A percentile compares a stretch with the other conserved stretches of the same genome.
phyloP scores from a whole-genome alignment of 2,888 invertebrate species.

The Drosophila nigricruria region DNA sequence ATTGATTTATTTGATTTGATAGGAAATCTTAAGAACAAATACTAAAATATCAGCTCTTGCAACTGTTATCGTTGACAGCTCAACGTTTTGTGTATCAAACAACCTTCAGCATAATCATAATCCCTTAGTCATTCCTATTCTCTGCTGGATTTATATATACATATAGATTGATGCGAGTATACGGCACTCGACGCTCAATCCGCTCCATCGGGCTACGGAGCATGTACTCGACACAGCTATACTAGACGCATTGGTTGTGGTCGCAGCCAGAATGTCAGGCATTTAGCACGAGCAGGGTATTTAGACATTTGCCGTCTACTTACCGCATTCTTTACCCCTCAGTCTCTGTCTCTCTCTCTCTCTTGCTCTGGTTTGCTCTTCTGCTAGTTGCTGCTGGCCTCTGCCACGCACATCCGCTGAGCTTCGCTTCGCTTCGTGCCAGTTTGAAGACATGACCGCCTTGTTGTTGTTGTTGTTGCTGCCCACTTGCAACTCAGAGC shows the following conservation, averaged over 20 bases:
- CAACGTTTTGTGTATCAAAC: neutral
- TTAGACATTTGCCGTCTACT: constrained; percentile 77
- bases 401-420: constrained; percentile 72
- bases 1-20: neutral
- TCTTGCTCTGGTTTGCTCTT: neutral
- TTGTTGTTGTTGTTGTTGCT: constrained; percentile 40
- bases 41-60: neutral
- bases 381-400: constrained; percentile 37
- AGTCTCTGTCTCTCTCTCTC: neutral
- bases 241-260: constrained; percentile 59
- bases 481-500: constrained; percentile 10
- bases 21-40: too few relatives aligned
- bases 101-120: constrained; percentile 4
- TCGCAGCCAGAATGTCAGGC: constrained; percentile 68
- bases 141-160: constrained; percentile 1
- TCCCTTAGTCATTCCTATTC: neutral
- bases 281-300: constrained; percentile 78
- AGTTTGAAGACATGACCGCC: constrained; percentile 45
- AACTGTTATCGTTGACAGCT: neutral
- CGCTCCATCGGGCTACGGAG: constrained; percentile 8
- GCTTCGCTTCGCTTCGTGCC: constrained; percentile 61
- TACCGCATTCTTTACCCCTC: constrained; percentile 28
- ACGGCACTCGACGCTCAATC: constrained; percentile 18
- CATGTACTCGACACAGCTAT: constrained; percentile 12
- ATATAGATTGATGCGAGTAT: neutral